A percentile compares a stretch with the other conserved stretches of the same genome.
phyloP scores from a whole-genome alignment of 2,113 vertebrate species.

The Mastomys coucha region DNA sequence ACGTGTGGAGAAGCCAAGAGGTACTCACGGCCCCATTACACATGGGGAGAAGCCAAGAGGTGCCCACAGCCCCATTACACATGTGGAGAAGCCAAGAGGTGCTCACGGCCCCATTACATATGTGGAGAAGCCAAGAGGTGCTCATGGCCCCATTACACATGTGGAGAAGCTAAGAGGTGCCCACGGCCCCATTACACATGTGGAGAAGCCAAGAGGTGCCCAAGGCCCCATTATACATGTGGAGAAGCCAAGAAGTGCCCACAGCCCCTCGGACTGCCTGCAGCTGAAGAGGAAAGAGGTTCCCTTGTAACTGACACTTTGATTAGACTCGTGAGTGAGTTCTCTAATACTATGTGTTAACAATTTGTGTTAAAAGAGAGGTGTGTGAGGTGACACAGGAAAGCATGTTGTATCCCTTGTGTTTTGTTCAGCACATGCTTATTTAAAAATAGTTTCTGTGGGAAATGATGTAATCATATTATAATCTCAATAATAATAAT shows the following conservation, averaged over 20 bases:
- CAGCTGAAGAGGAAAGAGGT: neutral
- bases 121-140: too few relatives aligned
- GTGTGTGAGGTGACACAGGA: neutral
- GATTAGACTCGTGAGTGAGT: neutral
- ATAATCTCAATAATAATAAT: neutral
- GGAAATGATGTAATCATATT: neutral
- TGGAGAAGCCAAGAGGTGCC: too few relatives aligned
- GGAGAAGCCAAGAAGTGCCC: neutral
- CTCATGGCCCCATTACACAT: too few relatives aligned
- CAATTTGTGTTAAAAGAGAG: neutral
- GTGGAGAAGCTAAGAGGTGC: too few relatives aligned
- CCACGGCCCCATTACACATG: too few relatives aligned
- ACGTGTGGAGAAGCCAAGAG: too few relatives aligned
- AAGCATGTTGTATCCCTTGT: neutral
- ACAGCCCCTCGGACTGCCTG: neutral
- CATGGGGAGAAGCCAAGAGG: too few relatives aligned
- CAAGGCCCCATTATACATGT: too few relatives aligned
- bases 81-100: too few relatives aligned
- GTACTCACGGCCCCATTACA: too few relatives aligned
- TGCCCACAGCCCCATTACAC: too few relatives aligned
- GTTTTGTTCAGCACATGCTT: neutral
- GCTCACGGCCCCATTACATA: too few relatives aligned
- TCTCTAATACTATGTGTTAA: neutral
- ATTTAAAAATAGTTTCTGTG: neutral
- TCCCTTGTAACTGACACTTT: neutral